Base-by-base conservation (phyloP, 2,797 vertebrate species). In the Parambassis ranga region DNA sequence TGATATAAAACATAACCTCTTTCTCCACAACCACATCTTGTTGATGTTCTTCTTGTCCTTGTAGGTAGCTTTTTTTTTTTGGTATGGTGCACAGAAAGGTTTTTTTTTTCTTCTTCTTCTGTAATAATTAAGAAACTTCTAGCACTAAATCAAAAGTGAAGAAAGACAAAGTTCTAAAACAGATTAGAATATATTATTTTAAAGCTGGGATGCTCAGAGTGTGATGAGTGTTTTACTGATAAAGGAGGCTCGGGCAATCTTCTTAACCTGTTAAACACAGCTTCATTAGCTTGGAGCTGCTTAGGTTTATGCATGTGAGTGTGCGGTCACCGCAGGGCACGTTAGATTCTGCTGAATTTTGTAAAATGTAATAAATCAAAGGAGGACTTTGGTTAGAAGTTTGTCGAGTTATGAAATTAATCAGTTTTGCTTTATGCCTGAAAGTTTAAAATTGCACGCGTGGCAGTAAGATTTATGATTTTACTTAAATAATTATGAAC, bases 151-250 rank as follows among this genome's bases (percentile, higher is more conserved):
- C n/a, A n/a, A 16, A 24, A 26, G 13, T 13, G 13, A n/a, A 5
- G 46, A 51, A 75, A 63, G 43, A 57, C 27, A 26, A 31, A 67
- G 30, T 69, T 75, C 68, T 56, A 47, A 67, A 8, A 55, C 52
- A 69, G 77, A 88, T 79, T 69, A 72, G 63, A 53, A 69, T 67
- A 32, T 49, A 76, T 78, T 75, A 82, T 71, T 70, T 50, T 27
- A 62, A 79, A 77, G 56, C 58, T 55, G 33, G 43, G 74, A 76
- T 83, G 65, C 70, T 75, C 52, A 65, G 71, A 78, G 65, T 37
- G 74, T 77, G 50, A 66, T 85, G 70, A 60, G 60, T 62, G 61
- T 58, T 47, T 28, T 33, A 64, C 66, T 77, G 77, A 90, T 85
- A 83, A 86, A 77, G 84, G 63, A 61, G 19, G 48, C 61, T 18